A percentile compares a stretch with the other conserved stretches of the same genome.
These are phyloP conservation scores for Drosophila jambulina DNA, from an alignment of 1,140 invertebrate species.

Conservation along the genomic window DNA sequence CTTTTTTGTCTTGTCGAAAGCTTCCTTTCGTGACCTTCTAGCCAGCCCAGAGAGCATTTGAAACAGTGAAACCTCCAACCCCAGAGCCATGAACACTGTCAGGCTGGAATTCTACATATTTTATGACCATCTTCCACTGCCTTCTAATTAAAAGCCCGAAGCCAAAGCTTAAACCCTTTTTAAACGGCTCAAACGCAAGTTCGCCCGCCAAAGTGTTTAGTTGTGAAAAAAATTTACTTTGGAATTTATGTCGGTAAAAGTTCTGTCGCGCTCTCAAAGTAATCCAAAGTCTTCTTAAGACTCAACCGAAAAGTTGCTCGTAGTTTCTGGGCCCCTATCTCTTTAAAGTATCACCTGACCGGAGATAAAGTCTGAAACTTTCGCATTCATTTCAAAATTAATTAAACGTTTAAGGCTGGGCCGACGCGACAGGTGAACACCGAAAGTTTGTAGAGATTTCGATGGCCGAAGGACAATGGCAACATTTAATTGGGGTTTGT, in stretches of 20 bases:
- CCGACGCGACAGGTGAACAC: slow-evolving; percentile 19
- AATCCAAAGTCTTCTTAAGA: slow-evolving; percentile 35
- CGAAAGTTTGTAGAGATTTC: slow-evolving; percentile 41
- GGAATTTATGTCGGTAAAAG: slow-evolving; percentile 42
- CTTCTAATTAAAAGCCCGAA: slow-evolving; percentile 48
- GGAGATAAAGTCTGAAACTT: slow-evolving; percentile 54
- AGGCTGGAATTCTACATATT: slow-evolving; percentile 22
- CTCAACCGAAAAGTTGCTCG: slow-evolving; percentile 41
- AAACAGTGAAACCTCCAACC: background rate
- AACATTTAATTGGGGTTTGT: slow-evolving; percentile 52
- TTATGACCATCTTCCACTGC: slow-evolving; percentile 22
- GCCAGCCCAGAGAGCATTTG: background rate
- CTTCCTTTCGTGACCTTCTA: background rate
- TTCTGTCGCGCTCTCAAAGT: slow-evolving; percentile 46
- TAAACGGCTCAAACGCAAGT: slow-evolving; percentile 34
- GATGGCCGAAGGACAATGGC: slow-evolving; percentile 39
- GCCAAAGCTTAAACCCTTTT: slow-evolving; percentile 32
- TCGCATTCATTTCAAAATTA: slow-evolving; percentile 58
- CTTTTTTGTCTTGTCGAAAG: background rate
- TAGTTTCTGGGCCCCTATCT: slow-evolving; percentile 46
- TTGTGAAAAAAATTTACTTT: slow-evolving; percentile 47
- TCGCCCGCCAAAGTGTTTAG: slow-evolving; percentile 46
- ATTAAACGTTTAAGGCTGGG: slow-evolving; percentile 50
- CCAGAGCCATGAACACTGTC: background rate
- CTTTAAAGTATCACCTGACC: slow-evolving; percentile 56